These are phyloP conservation scores for Camponotus floridanus DNA, from an alignment of 1,140 invertebrate species.

Conservation along the genomic window DNA sequence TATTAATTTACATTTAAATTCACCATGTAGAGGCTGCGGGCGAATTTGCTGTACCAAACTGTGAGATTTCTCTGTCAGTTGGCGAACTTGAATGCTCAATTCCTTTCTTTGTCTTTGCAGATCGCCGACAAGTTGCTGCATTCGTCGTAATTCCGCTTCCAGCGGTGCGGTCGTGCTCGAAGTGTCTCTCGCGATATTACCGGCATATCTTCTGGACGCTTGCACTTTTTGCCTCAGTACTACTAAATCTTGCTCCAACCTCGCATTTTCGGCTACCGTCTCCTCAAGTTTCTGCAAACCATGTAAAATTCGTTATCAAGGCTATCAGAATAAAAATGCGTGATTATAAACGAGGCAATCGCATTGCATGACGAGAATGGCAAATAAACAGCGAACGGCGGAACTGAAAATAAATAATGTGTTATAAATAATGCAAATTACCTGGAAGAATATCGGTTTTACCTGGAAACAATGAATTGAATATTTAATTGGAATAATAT, in stretches of 20 bases:
- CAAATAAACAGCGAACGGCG: constrained; percentile 56
- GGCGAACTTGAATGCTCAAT: constrained; percentile 92
- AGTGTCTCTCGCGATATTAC: constrained; percentile 80
- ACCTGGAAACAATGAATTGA: constrained; percentile 80
- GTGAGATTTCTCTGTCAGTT: constrained; percentile 92
- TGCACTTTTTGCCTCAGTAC: constrained; percentile 94
- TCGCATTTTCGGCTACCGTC: constrained; percentile 95
- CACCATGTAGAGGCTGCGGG: constrained; percentile 82
- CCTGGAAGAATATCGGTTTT: constrained; percentile 80
- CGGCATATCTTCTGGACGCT: constrained; percentile 86
- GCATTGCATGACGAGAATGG: constrained; percentile 17
- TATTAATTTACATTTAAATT: constrained; percentile 17
- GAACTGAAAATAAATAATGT: constrained; percentile 58
- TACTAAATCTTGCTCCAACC: constrained; percentile 94
- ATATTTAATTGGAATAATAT: constrained; percentile 47
- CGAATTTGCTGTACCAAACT: constrained; percentile 86
- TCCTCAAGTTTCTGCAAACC: constrained; percentile 93
- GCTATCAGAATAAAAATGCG: background rate
- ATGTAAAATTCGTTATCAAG: background rate
- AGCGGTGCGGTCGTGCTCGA: constrained; percentile 89
- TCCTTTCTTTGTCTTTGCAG: constrained; percentile 94
- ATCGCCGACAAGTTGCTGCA: constrained; percentile 94
- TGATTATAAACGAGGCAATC: background rate
- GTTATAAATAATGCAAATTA: constrained; percentile 73
- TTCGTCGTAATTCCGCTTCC: constrained; percentile 93